Base-by-base conservation (phyloP, 2,797 vertebrate species). In the Notamacropus eugenii region DNA sequence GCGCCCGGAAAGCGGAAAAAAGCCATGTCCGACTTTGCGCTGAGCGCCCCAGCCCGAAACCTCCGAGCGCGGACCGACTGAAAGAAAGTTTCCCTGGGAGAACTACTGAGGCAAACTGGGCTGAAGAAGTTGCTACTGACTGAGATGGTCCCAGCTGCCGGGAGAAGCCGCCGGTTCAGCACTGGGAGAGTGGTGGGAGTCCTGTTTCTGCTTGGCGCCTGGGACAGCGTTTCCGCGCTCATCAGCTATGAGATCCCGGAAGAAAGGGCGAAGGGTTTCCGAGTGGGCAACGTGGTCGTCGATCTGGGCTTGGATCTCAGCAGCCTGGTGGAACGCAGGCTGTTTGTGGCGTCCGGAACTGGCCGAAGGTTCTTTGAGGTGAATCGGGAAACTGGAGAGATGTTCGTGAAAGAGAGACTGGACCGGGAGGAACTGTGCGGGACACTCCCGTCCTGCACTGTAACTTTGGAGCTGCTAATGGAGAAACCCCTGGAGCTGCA, bases 241-340 rank as follows among this genome's bases (percentile, higher is more conserved):
- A 98, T 99, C 97, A 99, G 98, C 96, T 99, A 99, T 98, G 99
- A 99, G 46, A 98, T 99, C 94, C 99, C 99, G 9, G 99, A 99
- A 97, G 99, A 99, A 97, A 98, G 99, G 98, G 95, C 98, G 55
- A 98, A 98, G 97, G 99, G 99, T 1, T 99, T 99, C 82, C 16
- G 98, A 13, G 98, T 99, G 94, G 99, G 99, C 27, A 99, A 99
- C 94, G 98, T 99, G 97, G 99, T 98, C 82, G 98, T 99, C 90
- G 99, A 99, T 97, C 98, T 99, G 90, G 99, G 98, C 58, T 95
- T 99, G 96, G 99, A 99, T 94, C 95, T 98, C 29, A 98, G 97
- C 97, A 98, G 98, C 90, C 94, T 99, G 55, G 95, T 96, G 22
- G 97, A 90, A 0, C 99, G 99, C 16, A 99, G 99, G 90, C 98